Conservation (phyloP, 2,888 invertebrate species). For the Hofmannophila pseudospretella region DNA sequence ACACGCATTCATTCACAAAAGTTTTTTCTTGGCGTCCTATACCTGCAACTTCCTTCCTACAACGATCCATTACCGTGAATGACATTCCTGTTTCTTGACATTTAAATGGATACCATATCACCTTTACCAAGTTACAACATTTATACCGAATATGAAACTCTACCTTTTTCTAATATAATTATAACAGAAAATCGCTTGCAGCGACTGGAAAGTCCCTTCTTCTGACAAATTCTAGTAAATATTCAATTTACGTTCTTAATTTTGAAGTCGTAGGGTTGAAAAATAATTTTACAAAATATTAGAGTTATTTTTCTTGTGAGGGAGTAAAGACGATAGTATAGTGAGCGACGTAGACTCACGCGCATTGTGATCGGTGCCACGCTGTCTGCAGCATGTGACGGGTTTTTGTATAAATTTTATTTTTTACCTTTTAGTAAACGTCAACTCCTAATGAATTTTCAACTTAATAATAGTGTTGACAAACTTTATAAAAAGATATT, state of each 20-base stretch:
- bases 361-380: constrained; percentile 62
- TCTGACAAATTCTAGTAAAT: not conserved
- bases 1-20: constrained; percentile 42
- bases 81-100: constrained; percentile 67
- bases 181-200: not conserved
- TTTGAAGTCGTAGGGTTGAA: not conserved
- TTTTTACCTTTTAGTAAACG: constrained; percentile 25
- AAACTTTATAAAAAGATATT: not conserved
- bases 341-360: constrained; percentile 33
- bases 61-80: constrained; percentile 68
- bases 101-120: constrained; percentile 61
- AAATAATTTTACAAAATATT: constrained; percentile 3
- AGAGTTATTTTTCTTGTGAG: constrained; percentile 35
- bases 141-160: not conserved
- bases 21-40: constrained; percentile 44
- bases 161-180: not conserved
- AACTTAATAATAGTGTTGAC: constrained; percentile 7
- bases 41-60: constrained; percentile 76
- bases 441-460: constrained; percentile 2
- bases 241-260: not conserved
- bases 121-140: constrained; percentile 22
- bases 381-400: constrained; percentile 53
- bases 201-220: too few species aligned
- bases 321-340: constrained; percentile 28
- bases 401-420: constrained; percentile 30